Evolutionary conservation across 2,888 invertebrate genomes (phyloP), one percentile per base, ranked within the genome.

Genomic region (Mamestra brassicae): DNA sequence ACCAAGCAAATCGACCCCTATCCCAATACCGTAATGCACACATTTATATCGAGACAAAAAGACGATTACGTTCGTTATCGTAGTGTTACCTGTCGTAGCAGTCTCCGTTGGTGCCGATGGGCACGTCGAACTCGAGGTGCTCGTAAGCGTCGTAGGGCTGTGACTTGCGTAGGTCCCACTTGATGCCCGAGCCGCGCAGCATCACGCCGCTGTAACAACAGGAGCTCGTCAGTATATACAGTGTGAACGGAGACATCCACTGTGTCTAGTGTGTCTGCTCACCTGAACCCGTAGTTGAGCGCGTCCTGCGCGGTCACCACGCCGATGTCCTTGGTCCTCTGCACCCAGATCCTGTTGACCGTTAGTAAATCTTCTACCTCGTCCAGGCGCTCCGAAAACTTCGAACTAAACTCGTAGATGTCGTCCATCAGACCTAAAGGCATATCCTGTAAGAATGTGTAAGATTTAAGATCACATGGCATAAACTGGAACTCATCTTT

Each of bases 131-230:
- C 17, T 99, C 99, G 0, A 99, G 97, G 70, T 98, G 96, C 90
- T 99, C 97, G 92, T 99, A 99, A 0, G 98, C 99, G 94, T 99
- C 99, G 93, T 99, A 99, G 0, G 99, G 99, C 93, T 99, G 98
- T 17, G 98, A 96, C 95, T 99, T 99, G 70, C 99, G 97, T 63
- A 99, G 96, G 94, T 99, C 99, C 99, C 99, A 99, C 94, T 99
- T 99, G 88, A 99, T 99, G 26, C 99, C 99, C 0, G 99, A 99
- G 0, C 99, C 99, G 71, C 99, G 97, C 47, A 99, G 96, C 99
- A 99, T 99, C 3, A 99, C 99, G 6, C 99, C 99, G 92, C 99
- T 99, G 94, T 47, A 47, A 47, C 47, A 13, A 13, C 47, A 47
- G 13, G 47, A 13, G 47, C 47, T 13, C 47, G 47, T 47, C 47